Evolutionary conservation across 2,888 invertebrate species (phyloP).

Genomic region (Brassicogethes aeneus): DNA sequence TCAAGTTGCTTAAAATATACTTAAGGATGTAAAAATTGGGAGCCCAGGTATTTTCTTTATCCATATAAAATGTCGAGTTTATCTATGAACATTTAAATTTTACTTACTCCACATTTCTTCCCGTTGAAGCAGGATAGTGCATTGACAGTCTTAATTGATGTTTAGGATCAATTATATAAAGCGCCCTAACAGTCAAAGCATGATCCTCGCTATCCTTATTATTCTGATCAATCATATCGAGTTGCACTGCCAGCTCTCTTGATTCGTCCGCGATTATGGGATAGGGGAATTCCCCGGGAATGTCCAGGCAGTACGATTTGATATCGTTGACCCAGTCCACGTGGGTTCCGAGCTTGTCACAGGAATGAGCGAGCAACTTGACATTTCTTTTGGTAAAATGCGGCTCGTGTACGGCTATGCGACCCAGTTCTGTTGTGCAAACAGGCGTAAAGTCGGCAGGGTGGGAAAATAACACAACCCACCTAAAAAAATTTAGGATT

Average conservation of each 20-base stretch:
- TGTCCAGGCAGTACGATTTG: conserved; percentile 59
- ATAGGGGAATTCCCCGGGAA: conserved; percentile 66
- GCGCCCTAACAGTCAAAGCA: conserved; percentile 63
- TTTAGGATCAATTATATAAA: conserved; percentile 75
- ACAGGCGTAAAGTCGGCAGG: conserved; percentile 87
- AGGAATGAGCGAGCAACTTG: conserved; percentile 73
- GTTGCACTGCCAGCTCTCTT: conserved; percentile 57
- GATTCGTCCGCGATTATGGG: conserved; percentile 74
- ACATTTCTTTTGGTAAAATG: conserved; percentile 63
- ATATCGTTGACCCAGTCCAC: conserved; percentile 64
- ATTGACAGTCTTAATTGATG: conserved; percentile 70
- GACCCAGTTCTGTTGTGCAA: conserved; percentile 79
- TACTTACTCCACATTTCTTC: conserved; percentile 78
- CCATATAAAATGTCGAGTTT: too few relatives aligned
- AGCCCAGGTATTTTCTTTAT: too few relatives aligned
- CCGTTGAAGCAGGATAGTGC: conserved; percentile 78
- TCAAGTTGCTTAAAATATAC: too few relatives aligned
- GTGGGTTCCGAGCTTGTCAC: conserved; percentile 65
- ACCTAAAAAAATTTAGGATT: too few relatives aligned
- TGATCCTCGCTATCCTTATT: conserved; percentile 56
- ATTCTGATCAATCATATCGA: conserved; percentile 74
- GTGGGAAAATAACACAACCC: conserved; percentile 84
- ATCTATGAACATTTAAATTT: too few relatives aligned
- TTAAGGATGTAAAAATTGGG: too few relatives aligned
- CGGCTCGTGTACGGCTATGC: conserved; percentile 58